Base-by-base conservation (phyloP, 2,113 vertebrate genomes). In the Holacanthus passer region DNA sequence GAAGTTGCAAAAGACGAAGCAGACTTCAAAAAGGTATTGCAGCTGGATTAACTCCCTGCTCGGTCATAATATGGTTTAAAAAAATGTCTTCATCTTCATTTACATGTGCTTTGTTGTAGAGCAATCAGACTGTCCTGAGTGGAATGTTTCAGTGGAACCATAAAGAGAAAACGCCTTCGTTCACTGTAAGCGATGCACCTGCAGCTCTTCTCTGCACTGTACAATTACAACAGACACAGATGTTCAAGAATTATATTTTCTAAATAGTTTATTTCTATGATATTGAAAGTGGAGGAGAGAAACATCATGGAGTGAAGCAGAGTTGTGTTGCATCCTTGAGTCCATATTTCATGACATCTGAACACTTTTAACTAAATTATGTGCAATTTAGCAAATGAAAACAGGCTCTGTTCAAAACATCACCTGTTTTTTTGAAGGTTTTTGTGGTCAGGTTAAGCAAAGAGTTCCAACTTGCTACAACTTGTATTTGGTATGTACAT, bases 21-120 rank as follows among this genome's bases (percentile, higher is more conserved):
- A 0, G 91, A 91, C 2, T 66, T 87, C 32, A 89, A 70, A 79
- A 81, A 79, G 91, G 91, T 93, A 90, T 5, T 53, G 24, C 22
- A 74, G 1, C 29, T 16, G 6, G 29, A 53, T 1, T 19, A 0
- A 20, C 4, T 7, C 1, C 1, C 31, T 39, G 14, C 20, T 68
- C 24, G 27, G 12, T 55, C 2, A 4, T 7, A 0, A 27, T 12
- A 22, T 35, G n/a, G n/a, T n/a, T n/a, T n/a, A n/a, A n/a, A n/a
- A 58, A n/a, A 70, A 17, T 4, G 17, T 35, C 14, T 32, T 70
- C 20, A 6, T 81, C 22, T 43, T 66, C 59, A 9, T 76, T 68
- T 1, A 35, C 16, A 1, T 63, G 8, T 68, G 11, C 8, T 79
- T 41, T 72, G 47, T 74, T 60, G 27, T 14, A 91, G 86, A 70